Conservation (phyloP, 2,797 vertebrate genomes). For the Ambastaia sidthimunki region DNA sequence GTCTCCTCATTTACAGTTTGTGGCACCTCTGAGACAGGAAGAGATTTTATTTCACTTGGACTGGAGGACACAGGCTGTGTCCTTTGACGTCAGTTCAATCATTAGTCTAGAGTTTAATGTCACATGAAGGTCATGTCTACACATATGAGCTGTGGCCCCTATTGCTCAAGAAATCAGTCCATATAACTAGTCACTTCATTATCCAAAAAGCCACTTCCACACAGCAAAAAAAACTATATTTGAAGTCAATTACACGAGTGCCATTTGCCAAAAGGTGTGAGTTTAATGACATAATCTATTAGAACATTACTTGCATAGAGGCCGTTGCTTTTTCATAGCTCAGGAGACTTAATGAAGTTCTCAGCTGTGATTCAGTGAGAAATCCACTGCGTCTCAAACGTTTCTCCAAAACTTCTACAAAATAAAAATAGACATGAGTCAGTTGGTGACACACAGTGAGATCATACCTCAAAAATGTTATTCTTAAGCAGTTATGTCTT, state of each 20-base stretch:
- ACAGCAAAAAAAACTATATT: slow-evolving; percentile 8
- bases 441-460: too few species aligned
- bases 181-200: neutral
- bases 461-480: too few species aligned
- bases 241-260: slow-evolving; percentile 39
- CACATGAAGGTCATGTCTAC: slow-evolving; percentile 32
- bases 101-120: slow-evolving; percentile 28
- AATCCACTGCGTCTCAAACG: too few species aligned
- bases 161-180: neutral
- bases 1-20: neutral
- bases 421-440: too few species aligned
- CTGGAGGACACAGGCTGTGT: neutral
- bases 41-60: neutral
- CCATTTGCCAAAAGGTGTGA: slow-evolving; percentile 22
- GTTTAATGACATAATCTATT: slow-evolving; percentile 26
- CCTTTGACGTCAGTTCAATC: slow-evolving; percentile 13
- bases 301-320: slow-evolving; percentile 4
- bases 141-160: slow-evolving; percentile 3
- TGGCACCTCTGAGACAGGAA: neutral
- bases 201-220: neutral
- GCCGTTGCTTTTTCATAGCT: neutral
- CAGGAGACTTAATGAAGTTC: too few species aligned
- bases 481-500: too few species aligned
- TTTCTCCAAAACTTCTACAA: too few species aligned
- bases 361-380: too few species aligned